Evolutionary conservation across 2,113 vertebrate species (phyloP), one percentile per base, ranked within the genome.

Genomic region (Thomomys bottae): DNA sequence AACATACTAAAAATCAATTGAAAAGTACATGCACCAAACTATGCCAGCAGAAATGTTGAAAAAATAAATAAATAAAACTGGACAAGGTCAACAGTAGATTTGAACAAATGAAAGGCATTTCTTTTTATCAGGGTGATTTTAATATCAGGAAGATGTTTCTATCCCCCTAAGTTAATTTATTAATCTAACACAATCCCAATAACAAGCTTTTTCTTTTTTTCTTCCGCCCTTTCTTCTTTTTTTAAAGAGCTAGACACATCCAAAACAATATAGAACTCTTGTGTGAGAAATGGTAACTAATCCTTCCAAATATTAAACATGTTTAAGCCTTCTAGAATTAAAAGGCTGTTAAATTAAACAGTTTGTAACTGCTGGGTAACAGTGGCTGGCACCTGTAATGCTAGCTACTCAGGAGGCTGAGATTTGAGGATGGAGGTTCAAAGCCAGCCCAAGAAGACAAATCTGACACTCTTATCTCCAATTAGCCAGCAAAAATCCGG

Each of bases 51-150:
- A 83, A 63, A 54, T 8, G 68, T 61, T 73, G n/a, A 17, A 67
- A 23, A 80, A 17, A 24, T 63, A 24, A 84, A 84, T n/a, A n/a
- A n/a, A n/a, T n/a, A n/a, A n/a, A n/a, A n/a, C n/a, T n/a, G n/a
- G n/a, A n/a, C n/a, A 73, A 66, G 79, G 24, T 63, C 5, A 84
- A 61, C 84, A 68, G 61, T 80, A 61, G 34, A 80, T 18, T 72
- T 77, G 77, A 79, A 80, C 61, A 93, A 73, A 70, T 26, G 26
- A 54, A 88, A 75, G 68, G 89, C 38, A 81, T 49, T 84, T 79
- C 36, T 88, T 87, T 4, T 54, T 84, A 24, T 66, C 20, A 63
- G 79, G 30, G 77, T 64, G 8, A 71, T 71, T 89, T 76, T 45
- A 88, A 42, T 30, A 83, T 30, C 34, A 59, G 68, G 82, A 59